A percentile compares a stretch with the other conserved stretches of the same genome.
Conservation (phyloP, 37 sponge, comb jelly and placozoan genomes). For the Beroe forskalii region DNA sequence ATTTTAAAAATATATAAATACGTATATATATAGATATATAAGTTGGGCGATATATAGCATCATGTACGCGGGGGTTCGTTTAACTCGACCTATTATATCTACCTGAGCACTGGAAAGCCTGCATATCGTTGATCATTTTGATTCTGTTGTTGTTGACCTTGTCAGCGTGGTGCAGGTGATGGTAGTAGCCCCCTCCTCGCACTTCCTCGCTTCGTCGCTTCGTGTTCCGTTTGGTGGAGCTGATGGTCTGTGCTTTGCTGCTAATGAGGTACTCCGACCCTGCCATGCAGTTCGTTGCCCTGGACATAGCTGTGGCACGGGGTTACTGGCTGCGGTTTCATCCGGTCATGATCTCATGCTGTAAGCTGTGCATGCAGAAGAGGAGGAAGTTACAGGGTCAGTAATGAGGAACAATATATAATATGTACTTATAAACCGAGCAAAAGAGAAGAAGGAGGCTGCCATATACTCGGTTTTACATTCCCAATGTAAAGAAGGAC, state of each 20-base stretch:
- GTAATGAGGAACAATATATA: no score
- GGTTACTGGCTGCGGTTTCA: background rate
- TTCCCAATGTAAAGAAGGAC: no score
- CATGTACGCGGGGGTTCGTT: background rate
- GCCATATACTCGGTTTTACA: no score
- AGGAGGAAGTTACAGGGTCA: no score
- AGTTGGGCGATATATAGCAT: background rate
- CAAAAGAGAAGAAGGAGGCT: no score
- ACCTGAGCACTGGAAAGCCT: conserved; percentile 59
- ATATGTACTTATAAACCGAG: no score
- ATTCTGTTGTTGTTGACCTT: background rate
- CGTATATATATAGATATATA: background rate
- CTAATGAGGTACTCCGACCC: conserved; percentile 23
- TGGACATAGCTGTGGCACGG: background rate
- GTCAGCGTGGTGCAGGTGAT: no score
- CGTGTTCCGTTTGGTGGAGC: background rate
- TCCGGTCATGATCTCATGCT: background rate
- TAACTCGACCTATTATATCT: background rate
- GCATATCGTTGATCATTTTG: conserved; percentile 51
- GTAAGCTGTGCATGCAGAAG: no score
- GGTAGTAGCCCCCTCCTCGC: background rate
- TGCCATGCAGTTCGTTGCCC: background rate
- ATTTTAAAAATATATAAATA: background rate
- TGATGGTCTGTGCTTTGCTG: conserved; percentile 28
- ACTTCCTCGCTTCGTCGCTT: background rate